These are phyloP conservation scores for Pinna nobilis DNA, from an alignment of 1,140 invertebrate genomes.

Conservation along the genomic window DNA sequence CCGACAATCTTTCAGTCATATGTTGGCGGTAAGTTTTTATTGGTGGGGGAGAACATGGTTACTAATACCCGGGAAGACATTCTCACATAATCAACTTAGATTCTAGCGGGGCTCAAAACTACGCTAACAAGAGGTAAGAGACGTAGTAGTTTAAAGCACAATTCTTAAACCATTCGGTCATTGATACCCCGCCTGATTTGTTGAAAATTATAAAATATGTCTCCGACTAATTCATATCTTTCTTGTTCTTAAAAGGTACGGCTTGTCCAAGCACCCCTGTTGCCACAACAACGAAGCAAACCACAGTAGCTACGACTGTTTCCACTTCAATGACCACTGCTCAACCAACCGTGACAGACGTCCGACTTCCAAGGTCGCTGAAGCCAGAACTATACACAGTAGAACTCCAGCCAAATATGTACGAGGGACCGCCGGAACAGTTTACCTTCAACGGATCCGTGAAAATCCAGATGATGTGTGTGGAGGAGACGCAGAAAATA, in stretches of 20 bases:
- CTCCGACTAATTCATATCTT: background rate
- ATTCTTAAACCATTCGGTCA: background rate
- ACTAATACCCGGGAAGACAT: background rate
- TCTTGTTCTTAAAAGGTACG: background rate
- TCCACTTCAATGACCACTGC: constrained; percentile 5
- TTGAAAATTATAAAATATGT: no score
- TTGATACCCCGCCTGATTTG: background rate
- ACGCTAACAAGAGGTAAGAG: no score
- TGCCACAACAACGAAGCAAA: background rate
- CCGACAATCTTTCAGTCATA: no score
- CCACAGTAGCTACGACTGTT: background rate
- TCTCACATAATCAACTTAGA: no score
- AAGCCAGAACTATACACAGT: constrained; percentile 69
- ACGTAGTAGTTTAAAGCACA: background rate
- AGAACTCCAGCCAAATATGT: constrained; percentile 71
- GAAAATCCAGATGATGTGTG: constrained; percentile 80
- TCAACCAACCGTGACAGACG: constrained; percentile 39
- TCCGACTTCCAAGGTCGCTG: constrained; percentile 65
- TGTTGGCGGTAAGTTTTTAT: no score
- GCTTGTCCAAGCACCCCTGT: background rate
- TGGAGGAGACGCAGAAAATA: constrained; percentile 79
- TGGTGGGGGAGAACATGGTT: no score
- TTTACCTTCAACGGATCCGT: constrained; percentile 83
- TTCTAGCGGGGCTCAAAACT: background rate
- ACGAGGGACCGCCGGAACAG: constrained; percentile 50